Percentiles rank a stretch among this genome's conserved stretches.
These are phyloP conservation scores for Phaethon lepturus DNA, from an alignment of 2,113 vertebrate species.

Conservation along the genomic window DNA sequence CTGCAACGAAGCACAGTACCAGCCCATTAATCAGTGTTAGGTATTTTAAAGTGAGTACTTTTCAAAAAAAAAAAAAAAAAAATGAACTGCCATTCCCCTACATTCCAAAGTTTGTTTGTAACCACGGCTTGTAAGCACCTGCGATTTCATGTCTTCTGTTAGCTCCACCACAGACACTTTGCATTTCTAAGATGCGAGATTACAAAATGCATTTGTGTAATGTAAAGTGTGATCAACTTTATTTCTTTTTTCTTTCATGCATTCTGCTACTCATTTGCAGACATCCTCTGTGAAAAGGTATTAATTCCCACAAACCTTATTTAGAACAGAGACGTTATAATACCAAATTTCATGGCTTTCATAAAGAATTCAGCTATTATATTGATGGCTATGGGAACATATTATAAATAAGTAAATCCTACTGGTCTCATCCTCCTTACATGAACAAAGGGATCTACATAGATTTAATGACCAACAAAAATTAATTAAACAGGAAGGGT, in stretches of 20 bases:
- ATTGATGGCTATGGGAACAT: not conserved
- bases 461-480: not conserved
- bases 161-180: not conserved
- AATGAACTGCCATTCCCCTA: not conserved
- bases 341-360: not conserved
- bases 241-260: not conserved
- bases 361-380: not conserved
- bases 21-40: not conserved
- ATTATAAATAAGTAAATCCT: conserved; percentile 20
- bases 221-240: not conserved
- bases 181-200: not conserved
- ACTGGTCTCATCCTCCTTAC: not conserved
- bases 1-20: not conserved
- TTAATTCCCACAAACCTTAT: not conserved
- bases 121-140: not conserved
- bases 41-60: not conserved
- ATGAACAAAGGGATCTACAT: not conserved
- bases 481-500: conserved; percentile 5
- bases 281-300: not conserved
- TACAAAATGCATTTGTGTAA: not conserved
- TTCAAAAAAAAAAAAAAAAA: not conserved
- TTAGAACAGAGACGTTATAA: not conserved
- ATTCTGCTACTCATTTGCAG: not conserved
- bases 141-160: not conserved
- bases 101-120: not conserved